Evolutionary conservation across 1,140 invertebrate species (phyloP).

Genomic region (Drosophila paulistorum): DNA sequence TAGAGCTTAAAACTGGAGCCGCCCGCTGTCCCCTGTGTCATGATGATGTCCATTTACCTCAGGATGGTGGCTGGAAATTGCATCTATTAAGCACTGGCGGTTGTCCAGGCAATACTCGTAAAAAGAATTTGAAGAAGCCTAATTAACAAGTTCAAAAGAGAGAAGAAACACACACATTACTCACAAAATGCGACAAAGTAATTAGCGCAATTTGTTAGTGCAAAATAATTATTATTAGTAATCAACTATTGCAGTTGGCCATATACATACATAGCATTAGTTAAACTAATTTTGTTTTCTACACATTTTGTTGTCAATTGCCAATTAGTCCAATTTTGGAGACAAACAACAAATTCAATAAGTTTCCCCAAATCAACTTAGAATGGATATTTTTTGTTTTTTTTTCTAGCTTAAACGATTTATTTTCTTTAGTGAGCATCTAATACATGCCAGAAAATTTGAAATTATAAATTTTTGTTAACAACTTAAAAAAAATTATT

Average conservation of each 20-base stretch:
- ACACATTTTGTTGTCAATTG: conserved; percentile 55
- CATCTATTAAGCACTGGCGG: conserved; percentile 72
- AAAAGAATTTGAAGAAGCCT: conserved; percentile 73
- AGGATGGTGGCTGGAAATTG: conserved; percentile 84
- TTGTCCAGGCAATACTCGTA: conserved; percentile 81
- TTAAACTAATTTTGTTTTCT: conserved; percentile 51
- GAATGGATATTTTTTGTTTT: too few species aligned
- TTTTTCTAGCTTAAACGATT: too few species aligned
- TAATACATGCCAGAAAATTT: too few species aligned
- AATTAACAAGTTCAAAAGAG: conserved; percentile 41
- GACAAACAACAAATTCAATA: neutral
- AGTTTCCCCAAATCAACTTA: neutral
- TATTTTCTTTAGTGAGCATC: too few species aligned
- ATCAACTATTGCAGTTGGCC: conserved; percentile 14
- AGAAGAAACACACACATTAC: conserved; percentile 2
- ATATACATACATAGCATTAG: conserved; percentile 40
- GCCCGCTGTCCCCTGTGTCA: conserved; percentile 91
- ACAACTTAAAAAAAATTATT: too few species aligned
- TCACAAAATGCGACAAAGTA: conserved; percentile 21
- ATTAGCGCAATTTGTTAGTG: conserved; percentile 54
- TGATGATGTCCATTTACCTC: conserved; percentile 84
- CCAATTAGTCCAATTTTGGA: conserved; percentile 32
- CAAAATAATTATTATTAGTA: conserved; percentile 26
- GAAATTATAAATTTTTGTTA: too few species aligned
- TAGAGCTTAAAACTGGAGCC: conserved; percentile 85